Percentiles rank a stretch among this genome's conserved stretches.
phyloP scores from a whole-genome alignment of 2,888 invertebrate species.

The Pyrocoelia pectoralis region DNA sequence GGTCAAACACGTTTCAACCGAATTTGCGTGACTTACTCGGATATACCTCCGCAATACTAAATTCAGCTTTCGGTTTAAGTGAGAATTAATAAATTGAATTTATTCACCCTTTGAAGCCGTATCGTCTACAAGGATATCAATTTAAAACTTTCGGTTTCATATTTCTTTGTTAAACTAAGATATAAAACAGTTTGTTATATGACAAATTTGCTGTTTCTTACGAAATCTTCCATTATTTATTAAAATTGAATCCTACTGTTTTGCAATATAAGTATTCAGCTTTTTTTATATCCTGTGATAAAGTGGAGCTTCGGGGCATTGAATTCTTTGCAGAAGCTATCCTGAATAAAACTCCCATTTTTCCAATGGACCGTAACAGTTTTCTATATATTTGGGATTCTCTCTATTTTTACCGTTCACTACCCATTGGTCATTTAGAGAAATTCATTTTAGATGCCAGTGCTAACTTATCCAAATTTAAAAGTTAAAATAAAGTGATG shows the following conservation, averaged over 20 bases:
- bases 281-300: constrained; percentile 30
- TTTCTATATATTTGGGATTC: constrained; percentile 33
- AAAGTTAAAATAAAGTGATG: not conserved
- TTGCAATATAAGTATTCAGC: constrained; percentile 26
- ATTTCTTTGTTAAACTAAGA: not conserved
- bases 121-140: not conserved
- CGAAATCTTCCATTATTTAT: constrained; percentile 21
- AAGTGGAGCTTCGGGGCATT: constrained; percentile 27
- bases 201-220: constrained; percentile 6
- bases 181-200: not conserved
- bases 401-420: constrained; percentile 26
- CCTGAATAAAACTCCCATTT: constrained; percentile 40
- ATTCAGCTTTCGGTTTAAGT: too few species aligned
- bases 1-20: constrained; percentile 25
- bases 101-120: too few species aligned
- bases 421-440: constrained; percentile 22
- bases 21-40: constrained; percentile 2
- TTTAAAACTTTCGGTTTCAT: constrained; percentile 1
- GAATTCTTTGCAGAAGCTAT: constrained; percentile 36
- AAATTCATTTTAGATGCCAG: constrained; percentile 14
- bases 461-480: not conserved
- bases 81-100: too few species aligned
- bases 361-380: constrained; percentile 39
- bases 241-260: constrained; percentile 17
- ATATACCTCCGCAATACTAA: not conserved